A percentile compares a stretch with the other conserved stretches of the same genome.
Evolutionary conservation across 2,113 vertebrate species (phyloP).

Genomic region (Microcebus tavaratra): DNA sequence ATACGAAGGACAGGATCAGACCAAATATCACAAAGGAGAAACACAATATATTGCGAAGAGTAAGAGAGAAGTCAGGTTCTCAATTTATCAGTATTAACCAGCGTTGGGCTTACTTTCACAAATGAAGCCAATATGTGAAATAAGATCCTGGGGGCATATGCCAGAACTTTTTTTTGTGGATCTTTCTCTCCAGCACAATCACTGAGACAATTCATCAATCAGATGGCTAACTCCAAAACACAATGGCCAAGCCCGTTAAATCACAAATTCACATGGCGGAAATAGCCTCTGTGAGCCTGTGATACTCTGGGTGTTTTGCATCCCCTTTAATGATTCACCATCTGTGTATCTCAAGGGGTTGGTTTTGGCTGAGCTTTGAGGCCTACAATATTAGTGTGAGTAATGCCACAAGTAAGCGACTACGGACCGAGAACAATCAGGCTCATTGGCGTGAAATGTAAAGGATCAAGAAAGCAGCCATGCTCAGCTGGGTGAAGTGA

Average conservation of each 20-base stretch:
- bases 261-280: neutral
- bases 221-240: neutral
- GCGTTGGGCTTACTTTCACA: neutral
- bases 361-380: neutral
- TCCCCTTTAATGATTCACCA: neutral
- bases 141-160: neutral
- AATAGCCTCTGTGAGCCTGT: neutral
- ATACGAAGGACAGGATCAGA: neutral
- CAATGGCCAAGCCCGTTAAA: neutral
- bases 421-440: constrained; percentile 5
- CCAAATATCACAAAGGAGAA: constrained; percentile 12
- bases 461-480: constrained; percentile 15
- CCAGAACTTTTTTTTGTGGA: neutral
- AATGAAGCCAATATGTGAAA: neutral
- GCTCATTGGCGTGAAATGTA: neutral
- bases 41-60: neutral
- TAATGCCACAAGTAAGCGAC: neutral
- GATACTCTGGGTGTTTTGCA: neutral
- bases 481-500: constrained; percentile 33
- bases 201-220: neutral
- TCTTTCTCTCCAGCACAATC: neutral
- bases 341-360: constrained; percentile 7
- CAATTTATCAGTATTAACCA: neutral
- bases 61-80: neutral
- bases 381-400: neutral